Conservation (phyloP, 2,797 vertebrate genomes). For the Bucorvus abyssinicus region DNA sequence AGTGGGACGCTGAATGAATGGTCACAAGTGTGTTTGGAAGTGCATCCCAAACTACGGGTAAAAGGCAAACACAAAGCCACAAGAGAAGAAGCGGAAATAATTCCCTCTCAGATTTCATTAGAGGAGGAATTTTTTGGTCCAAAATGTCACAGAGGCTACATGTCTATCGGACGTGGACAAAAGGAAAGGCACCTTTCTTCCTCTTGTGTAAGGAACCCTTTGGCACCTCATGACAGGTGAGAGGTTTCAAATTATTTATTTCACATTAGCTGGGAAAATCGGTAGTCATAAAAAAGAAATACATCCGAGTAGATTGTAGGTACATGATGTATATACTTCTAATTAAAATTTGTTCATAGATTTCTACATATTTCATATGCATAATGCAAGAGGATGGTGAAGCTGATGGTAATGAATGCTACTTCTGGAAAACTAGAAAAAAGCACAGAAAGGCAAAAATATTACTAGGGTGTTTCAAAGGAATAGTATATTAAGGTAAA, state of each 20-base stretch:
- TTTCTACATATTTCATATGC: background rate
- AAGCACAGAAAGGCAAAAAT: background rate
- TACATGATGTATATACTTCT: background rate
- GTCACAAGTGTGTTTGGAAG: background rate
- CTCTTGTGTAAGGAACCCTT: background rate
- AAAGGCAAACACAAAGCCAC: background rate
- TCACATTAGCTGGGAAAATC: background rate
- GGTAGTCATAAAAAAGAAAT: background rate
- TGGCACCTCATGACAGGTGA: background rate
- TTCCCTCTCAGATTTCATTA: background rate
- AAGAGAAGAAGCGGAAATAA: background rate
- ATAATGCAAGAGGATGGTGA: background rate
- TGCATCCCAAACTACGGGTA: rapidly evolving
- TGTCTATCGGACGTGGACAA: background rate
- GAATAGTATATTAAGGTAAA: background rate
- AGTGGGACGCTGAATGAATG: background rate
- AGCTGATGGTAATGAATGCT: background rate
- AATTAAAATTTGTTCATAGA: background rate
- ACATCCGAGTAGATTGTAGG: background rate
- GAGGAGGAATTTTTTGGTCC: background rate
- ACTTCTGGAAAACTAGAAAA: background rate
- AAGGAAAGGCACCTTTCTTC: background rate
- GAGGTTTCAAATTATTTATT: background rate
- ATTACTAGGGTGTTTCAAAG: background rate
- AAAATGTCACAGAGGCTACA: background rate